Evolutionary conservation across 2,888 invertebrate species (phyloP).

Genomic region (Athalia cordata): DNA sequence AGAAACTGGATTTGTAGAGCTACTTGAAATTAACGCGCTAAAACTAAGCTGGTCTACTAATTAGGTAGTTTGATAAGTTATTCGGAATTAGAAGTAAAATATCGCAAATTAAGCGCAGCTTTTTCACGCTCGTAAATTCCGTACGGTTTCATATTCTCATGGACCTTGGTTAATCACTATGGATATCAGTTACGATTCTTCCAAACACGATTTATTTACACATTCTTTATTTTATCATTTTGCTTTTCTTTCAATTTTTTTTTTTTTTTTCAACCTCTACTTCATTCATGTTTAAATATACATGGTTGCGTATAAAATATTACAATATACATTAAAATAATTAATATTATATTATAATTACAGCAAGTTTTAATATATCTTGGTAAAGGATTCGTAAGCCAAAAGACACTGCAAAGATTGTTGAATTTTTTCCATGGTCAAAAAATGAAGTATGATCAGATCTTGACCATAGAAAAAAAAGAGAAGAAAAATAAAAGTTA

Average conservation of each 20-base stretch:
- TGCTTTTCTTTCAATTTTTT: neutral
- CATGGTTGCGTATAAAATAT: slow-evolving; percentile 36
- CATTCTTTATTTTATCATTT: neutral
- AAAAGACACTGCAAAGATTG: neutral
- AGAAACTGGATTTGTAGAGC: too few relatives aligned
- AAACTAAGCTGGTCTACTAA: too few relatives aligned
- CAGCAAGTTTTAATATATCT: slow-evolving; percentile 36
- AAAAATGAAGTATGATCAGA: neutral
- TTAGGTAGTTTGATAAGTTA: too few relatives aligned
- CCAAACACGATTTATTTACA: slow-evolving; percentile 45
- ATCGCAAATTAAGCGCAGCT: too few relatives aligned
- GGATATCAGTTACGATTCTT: neutral
- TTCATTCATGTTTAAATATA: too few relatives aligned
- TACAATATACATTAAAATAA: slow-evolving; percentile 37
- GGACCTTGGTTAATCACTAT: neutral
- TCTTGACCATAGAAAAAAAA: slow-evolving; percentile 31
- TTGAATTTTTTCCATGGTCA: slow-evolving; percentile 36
- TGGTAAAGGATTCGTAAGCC: slow-evolving; percentile 16
- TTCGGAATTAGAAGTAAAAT: too few relatives aligned
- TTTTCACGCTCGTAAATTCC: too few relatives aligned
- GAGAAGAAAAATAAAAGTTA: neutral
- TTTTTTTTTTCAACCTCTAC: neutral
- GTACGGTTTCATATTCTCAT: too few relatives aligned
- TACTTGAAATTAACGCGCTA: too few relatives aligned
- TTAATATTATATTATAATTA: slow-evolving; percentile 36